These are phyloP conservation scores for Lutra lutra DNA, from an alignment of 2,797 vertebrate genomes.

Conservation along the genomic window DNA sequence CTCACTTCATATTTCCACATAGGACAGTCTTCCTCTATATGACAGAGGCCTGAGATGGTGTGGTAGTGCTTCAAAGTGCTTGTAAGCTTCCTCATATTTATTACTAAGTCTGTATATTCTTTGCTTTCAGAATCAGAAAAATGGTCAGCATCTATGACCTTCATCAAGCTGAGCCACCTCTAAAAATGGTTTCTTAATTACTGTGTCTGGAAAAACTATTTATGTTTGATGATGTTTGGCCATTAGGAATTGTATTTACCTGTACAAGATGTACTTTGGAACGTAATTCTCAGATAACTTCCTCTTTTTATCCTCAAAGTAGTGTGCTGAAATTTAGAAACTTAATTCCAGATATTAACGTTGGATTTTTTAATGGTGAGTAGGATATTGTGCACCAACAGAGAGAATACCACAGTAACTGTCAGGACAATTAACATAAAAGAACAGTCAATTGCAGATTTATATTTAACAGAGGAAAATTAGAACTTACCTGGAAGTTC, in stretches of 20 bases:
- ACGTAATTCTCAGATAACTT: background rate
- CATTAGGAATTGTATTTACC: background rate
- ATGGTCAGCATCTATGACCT: background rate
- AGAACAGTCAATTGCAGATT: conserved; percentile 54
- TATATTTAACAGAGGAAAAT: conserved; percentile 63
- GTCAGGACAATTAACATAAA: conserved; percentile 68
- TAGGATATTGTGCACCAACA: background rate
- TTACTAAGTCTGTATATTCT: background rate
- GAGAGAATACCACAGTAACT: conserved; percentile 42
- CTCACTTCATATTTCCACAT: background rate
- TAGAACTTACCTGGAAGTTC: conserved; percentile 53
- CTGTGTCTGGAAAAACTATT: background rate
- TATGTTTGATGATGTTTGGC: background rate
- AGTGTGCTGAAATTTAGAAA: background rate
- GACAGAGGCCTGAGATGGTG: background rate
- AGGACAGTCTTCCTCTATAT: background rate
- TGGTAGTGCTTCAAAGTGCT: background rate
- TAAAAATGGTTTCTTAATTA: background rate
- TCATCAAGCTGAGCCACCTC: background rate
- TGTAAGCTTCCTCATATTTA: background rate
- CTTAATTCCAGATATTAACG: background rate
- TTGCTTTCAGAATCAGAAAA: background rate
- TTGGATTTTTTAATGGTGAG: background rate
- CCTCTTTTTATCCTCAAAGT: background rate
- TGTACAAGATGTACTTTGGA: background rate